Evolutionary conservation across 2,113 vertebrate genomes (phyloP).

Genomic region (Oryzias javanicus): DNA sequence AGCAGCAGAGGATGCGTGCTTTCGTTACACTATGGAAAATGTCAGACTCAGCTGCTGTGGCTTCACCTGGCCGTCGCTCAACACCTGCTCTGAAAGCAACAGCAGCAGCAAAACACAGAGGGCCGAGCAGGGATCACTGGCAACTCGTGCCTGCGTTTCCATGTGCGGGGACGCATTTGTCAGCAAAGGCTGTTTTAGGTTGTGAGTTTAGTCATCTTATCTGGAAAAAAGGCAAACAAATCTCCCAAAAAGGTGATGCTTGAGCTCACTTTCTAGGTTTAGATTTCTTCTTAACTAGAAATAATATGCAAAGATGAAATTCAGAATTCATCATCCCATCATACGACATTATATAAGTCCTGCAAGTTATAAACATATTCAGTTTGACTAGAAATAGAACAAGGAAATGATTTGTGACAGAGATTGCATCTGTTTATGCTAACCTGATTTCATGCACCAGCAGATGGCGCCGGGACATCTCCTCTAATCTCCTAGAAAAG

Average conservation of each 20-base stretch:
- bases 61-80: conserved; percentile 65
- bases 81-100: conserved; percentile 45
- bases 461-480: too few species aligned
- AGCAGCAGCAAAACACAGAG: conserved; percentile 33
- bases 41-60: conserved; percentile 39
- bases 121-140: conserved; percentile 55
- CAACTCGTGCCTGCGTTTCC: conserved; percentile 38
- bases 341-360: too few species aligned
- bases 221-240: conserved; percentile 8
- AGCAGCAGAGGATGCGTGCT: conserved; percentile 36
- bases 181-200: conserved; percentile 32
- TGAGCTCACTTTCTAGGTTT: too few species aligned
- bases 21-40: conserved; percentile 48
- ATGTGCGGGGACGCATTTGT: conserved; percentile 60
- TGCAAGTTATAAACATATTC: too few species aligned
- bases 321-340: too few species aligned
- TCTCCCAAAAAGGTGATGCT: conserved; percentile 20
- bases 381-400: too few species aligned
- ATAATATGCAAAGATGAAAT: too few species aligned
- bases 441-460: too few species aligned
- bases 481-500: too few species aligned
- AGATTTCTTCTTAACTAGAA: too few species aligned
- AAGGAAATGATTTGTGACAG: too few species aligned
- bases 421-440: too few species aligned
- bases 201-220: conserved; percentile 12